Conservation (phyloP, 92 coral and sea anemone genomes). For the Chrysogorgia sp. region DNA sequence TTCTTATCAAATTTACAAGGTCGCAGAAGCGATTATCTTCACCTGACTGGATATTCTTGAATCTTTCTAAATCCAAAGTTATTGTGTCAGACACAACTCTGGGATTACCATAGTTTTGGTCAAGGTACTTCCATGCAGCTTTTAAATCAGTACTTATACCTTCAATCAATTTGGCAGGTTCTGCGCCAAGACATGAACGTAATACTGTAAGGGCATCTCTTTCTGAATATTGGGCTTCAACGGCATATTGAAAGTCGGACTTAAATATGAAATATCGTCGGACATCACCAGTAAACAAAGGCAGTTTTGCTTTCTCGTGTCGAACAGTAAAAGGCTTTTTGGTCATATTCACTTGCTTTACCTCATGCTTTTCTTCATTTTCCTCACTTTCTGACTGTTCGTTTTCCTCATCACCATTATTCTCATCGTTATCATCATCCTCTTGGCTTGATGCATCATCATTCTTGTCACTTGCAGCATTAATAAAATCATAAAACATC, state of each 20-base stretch:
- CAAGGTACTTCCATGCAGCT: slow-evolving; percentile 53
- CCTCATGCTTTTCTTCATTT: neutral
- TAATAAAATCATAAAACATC: slow-evolving; percentile 27
- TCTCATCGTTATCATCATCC: neutral
- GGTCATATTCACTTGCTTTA: neutral
- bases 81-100: slow-evolving; percentile 51
- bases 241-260: slow-evolving; percentile 60
- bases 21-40: slow-evolving; percentile 67
- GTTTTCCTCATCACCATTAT: neutral
- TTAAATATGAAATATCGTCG: slow-evolving; percentile 59
- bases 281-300: slow-evolving; percentile 61
- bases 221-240: slow-evolving; percentile 53
- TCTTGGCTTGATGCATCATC: slow-evolving; percentile 23
- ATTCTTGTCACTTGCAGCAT: neutral
- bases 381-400: neutral
- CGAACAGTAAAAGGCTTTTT: slow-evolving; percentile 20
- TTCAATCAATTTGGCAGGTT: slow-evolving; percentile 52
- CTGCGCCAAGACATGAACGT: slow-evolving; percentile 53
- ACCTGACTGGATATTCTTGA: slow-evolving; percentile 52
- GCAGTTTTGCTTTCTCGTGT: slow-evolving; percentile 66
- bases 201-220: slow-evolving; percentile 58
- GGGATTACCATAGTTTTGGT: slow-evolving; percentile 58
- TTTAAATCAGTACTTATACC: slow-evolving; percentile 48
- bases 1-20: slow-evolving; percentile 46
- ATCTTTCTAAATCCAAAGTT: slow-evolving; percentile 50